These are phyloP conservation scores for Caradrina clavipalpis DNA, from an alignment of 2,888 invertebrate species.

Conservation along the genomic window DNA sequence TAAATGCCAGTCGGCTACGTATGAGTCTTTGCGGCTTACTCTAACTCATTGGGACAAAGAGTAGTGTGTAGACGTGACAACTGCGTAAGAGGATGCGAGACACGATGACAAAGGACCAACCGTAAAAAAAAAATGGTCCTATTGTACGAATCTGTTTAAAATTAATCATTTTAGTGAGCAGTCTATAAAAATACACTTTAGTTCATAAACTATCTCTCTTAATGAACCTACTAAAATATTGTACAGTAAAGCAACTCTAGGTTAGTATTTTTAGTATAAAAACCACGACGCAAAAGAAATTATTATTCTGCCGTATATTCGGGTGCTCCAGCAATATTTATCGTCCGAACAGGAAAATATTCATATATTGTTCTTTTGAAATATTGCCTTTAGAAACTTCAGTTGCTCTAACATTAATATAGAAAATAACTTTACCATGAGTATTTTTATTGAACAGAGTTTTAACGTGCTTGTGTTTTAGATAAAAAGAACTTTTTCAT, in stretches of 20 bases:
- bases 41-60: constrained; percentile 51
- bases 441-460: constrained; percentile 27
- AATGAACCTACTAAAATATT: not conserved
- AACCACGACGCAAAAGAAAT: constrained; percentile 31
- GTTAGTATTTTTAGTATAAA: constrained; percentile 19
- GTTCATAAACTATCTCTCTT: not conserved
- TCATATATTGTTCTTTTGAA: constrained; percentile 56
- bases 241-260: not conserved
- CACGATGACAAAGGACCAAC: not conserved
- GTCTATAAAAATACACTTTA: not conserved
- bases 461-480: constrained; percentile 2
- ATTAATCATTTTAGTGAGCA: too few relatives aligned
- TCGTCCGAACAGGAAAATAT: constrained; percentile 55
- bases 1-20: constrained; percentile 55
- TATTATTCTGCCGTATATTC: constrained; percentile 40
- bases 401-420: constrained; percentile 35
- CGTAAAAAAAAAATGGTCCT: not conserved
- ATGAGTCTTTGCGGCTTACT: constrained; percentile 61
- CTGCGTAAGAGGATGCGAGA: not conserved
- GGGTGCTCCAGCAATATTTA: constrained; percentile 51
- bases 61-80: constrained; percentile 32
- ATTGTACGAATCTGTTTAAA: not conserved
- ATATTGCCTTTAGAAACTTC: constrained; percentile 51
- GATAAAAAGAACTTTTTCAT: not conserved
- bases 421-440: constrained; percentile 44